Evolutionary conservation across 2,113 vertebrate genomes (phyloP).

Genomic region (Cyprinodon variegatus): DNA sequence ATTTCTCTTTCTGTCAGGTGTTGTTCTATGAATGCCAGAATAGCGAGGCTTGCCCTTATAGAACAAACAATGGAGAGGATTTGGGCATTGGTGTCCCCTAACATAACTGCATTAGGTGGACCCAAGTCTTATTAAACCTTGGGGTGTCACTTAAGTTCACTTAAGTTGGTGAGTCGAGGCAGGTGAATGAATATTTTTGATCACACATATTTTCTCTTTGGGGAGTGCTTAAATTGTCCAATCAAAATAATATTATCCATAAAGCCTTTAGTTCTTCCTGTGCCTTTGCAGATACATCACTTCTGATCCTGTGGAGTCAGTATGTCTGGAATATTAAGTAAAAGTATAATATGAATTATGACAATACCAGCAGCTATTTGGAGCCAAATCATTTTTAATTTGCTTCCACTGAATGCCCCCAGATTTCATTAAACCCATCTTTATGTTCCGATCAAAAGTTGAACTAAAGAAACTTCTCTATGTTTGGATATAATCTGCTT

Average conservation of each 20-base stretch:
- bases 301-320: not conserved
- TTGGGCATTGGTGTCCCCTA: too few species aligned
- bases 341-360: conserved; percentile 41
- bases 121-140: too few species aligned
- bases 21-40: too few species aligned
- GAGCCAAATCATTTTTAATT: conserved; percentile 12
- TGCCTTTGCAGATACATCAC: not conserved
- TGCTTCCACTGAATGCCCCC: conserved; percentile 9
- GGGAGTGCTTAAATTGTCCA: not conserved
- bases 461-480: not conserved
- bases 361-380: conserved; percentile 58
- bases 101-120: too few species aligned
- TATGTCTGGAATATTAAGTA: conserved; percentile 16
- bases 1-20: too few species aligned
- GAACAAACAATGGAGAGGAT: too few species aligned
- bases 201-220: not conserved
- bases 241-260: not conserved
- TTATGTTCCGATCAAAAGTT: not conserved
- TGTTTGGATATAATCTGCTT: conserved; percentile 17
- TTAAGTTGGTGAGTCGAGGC: too few species aligned
- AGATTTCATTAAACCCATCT: not conserved
- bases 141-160: too few species aligned
- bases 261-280: not conserved
- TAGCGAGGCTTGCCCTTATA: too few species aligned
- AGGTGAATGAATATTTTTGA: too few species aligned